Conservation (phyloP, 1,140 invertebrate species). For the Batillaria attramentaria region DNA sequence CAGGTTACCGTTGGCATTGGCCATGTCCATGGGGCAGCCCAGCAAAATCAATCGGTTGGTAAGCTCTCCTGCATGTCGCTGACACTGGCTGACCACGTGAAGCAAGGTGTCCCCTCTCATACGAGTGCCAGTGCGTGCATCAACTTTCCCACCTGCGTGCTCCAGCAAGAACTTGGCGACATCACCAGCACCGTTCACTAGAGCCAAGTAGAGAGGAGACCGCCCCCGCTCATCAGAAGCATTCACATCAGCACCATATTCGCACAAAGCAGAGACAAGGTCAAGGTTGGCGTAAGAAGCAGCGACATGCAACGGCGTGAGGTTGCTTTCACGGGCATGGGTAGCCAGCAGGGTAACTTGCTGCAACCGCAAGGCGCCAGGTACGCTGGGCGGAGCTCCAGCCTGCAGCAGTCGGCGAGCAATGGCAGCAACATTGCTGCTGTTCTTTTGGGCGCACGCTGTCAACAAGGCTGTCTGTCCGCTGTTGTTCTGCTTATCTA, state of each 20-base stretch:
- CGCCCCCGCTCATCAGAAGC: constrained; percentile 17
- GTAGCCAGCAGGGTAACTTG: background rate
- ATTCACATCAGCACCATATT: constrained; percentile 10
- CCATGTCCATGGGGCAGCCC: background rate
- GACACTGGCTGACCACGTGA: constrained; percentile 14
- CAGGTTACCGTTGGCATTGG: constrained; percentile 6
- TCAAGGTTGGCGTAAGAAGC: background rate
- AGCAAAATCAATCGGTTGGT: background rate
- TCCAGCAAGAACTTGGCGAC: background rate
- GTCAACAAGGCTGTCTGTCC: constrained; percentile 19
- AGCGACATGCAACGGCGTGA: constrained; percentile 17
- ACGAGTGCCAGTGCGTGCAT: background rate
- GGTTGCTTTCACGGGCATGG: background rate
- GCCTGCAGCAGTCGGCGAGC: constrained; percentile 1
- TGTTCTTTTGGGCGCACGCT: background rate
- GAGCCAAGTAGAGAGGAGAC: constrained; percentile 10
- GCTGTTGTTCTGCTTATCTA: constrained; percentile 9
- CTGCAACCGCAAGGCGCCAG: constrained; percentile 4
- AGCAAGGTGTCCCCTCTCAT: background rate
- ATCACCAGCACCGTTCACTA: constrained; percentile 5
- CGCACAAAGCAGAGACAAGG: background rate
- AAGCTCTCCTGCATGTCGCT: background rate
- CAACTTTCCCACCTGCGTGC: background rate
- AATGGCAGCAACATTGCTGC: too few relatives aligned
- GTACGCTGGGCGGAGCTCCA: constrained; percentile 9